Conservation (phyloP, 2,113 vertebrate species). For the rabbit (Oryctolagus cuniculus) region DNA sequence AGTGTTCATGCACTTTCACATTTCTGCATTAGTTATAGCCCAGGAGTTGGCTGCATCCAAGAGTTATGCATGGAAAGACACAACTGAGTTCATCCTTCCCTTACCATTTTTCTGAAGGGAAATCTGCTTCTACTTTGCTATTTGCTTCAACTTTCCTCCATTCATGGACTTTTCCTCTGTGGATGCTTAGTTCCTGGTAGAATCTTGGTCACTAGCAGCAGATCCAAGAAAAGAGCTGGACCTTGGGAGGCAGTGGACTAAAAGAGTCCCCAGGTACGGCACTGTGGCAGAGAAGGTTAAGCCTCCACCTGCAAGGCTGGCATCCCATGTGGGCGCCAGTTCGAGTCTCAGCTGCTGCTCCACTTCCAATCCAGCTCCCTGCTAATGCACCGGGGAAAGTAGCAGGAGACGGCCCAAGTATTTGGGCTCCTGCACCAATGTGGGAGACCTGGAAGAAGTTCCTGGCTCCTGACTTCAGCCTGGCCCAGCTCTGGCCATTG, state of each 20-base stretch:
- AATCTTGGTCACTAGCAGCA: background rate
- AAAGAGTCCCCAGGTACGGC: background rate
- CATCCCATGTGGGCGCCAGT: too few relatives aligned
- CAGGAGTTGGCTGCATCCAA: accelerated
- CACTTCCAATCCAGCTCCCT: too few relatives aligned
- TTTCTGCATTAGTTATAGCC: background rate
- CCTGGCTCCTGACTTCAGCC: too few relatives aligned
- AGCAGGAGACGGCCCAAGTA: too few relatives aligned
- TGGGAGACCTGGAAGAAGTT: too few relatives aligned
- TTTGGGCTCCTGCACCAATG: too few relatives aligned
- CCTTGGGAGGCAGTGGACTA: background rate
- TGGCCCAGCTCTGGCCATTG: too few relatives aligned
- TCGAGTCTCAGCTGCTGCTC: too few relatives aligned
- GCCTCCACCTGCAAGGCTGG: too few relatives aligned
- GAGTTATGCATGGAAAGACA: background rate
- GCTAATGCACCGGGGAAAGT: too few relatives aligned
- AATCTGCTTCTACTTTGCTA: background rate
- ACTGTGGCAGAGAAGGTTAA: too few relatives aligned
- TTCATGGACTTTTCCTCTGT: background rate
- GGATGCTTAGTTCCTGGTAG: background rate
- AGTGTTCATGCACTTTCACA: accelerated
- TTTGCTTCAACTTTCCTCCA: background rate
- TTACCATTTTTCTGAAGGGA: background rate
- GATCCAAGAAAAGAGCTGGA: background rate
- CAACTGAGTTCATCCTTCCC: background rate